phyloP scores from a whole-genome alignment of 1,140 invertebrate species.

The Halesus radiatus region DNA sequence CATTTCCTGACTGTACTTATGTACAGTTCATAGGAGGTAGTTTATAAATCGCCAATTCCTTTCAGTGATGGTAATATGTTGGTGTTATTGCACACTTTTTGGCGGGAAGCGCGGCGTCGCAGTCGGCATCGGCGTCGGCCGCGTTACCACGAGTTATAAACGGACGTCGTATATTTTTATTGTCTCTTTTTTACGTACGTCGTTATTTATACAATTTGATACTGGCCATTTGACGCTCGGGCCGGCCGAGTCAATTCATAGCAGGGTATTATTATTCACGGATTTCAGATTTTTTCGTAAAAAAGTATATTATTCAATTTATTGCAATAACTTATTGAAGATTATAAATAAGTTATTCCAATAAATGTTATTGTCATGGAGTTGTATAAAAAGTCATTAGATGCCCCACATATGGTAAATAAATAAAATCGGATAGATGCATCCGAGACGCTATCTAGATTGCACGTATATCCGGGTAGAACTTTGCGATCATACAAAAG shows the following conservation, averaged over 20 bases:
- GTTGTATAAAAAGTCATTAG: no score
- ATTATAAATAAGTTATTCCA: no score
- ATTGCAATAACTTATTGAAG: no score
- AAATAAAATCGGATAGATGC: no score
- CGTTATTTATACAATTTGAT: constrained; percentile 21
- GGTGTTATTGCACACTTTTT: constrained; percentile 58
- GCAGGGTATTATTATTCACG: no score
- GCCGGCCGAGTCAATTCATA: neutral
- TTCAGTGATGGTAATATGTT: constrained; percentile 49
- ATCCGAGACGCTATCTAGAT: no score
- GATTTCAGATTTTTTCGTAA: no score
- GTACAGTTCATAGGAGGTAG: neutral
- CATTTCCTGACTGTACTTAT: neutral
- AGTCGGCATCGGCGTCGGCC: constrained; percentile 16
- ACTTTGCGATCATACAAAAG: no score
- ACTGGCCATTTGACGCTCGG: neutral
- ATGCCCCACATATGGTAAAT: no score
- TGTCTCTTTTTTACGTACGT: constrained; percentile 23
- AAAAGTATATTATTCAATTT: no score
- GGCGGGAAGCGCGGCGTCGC: constrained; percentile 41
- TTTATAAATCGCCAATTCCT: constrained; percentile 53
- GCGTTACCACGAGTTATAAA: constrained; percentile 55
- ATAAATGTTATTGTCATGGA: no score
- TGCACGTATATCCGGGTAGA: no score
- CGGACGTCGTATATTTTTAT: constrained; percentile 46